phyloP scores from a whole-genome alignment of 2,888 invertebrate species.

The Parthenolecanium corni region DNA sequence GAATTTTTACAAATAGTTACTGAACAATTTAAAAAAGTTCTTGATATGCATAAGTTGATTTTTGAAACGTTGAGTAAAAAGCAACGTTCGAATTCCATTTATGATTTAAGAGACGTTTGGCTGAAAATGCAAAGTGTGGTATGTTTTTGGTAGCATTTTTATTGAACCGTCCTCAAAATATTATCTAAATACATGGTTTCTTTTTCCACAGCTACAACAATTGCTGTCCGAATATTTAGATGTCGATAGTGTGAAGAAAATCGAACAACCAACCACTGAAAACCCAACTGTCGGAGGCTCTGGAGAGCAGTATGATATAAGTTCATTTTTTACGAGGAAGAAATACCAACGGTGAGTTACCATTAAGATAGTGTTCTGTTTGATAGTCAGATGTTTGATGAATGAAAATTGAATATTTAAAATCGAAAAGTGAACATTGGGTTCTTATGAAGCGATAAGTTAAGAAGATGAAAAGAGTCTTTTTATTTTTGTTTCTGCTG shows the following conservation, averaged over 20 bases:
- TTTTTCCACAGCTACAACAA: conserved; percentile 10
- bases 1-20: conserved; percentile 24
- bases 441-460: too few relatives aligned
- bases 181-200: not conserved
- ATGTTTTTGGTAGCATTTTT: not conserved
- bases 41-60: conserved; percentile 16
- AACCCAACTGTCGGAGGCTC: not conserved
- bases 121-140: conserved; percentile 22
- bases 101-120: conserved; percentile 21
- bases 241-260: conserved; percentile 19
- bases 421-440: not conserved
- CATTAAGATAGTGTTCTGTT: not conserved
- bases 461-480: too few relatives aligned
- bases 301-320: conserved; percentile 20
- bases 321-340: conserved; percentile 16
- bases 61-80: conserved; percentile 14
- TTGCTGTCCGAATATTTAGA: conserved; percentile 19
- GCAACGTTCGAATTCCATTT: not conserved
- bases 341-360: conserved; percentile 15
- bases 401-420: not conserved
- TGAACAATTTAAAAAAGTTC: conserved; percentile 16
- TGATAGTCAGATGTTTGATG: too few relatives aligned
- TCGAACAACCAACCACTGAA: conserved; percentile 6
- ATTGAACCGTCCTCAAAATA: not conserved
- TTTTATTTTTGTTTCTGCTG: too few relatives aligned